Conservation (phyloP, 2,113 vertebrate species). For the Lipotes vexillifer region DNA sequence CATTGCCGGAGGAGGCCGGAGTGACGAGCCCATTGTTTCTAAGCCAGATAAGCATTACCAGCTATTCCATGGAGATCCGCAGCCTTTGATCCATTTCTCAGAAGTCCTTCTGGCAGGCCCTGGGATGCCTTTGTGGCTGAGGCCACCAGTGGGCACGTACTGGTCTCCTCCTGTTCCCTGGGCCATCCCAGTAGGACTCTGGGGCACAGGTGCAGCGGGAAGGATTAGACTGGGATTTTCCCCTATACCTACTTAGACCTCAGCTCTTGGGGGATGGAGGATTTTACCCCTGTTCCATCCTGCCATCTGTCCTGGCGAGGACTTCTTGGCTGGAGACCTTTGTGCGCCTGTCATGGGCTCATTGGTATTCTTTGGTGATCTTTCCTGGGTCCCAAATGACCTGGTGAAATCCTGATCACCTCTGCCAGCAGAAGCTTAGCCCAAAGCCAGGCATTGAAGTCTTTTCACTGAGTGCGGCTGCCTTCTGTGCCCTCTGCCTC, state of each 20-base stretch:
- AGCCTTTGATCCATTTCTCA: neutral
- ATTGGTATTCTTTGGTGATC: neutral
- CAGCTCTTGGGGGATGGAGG: neutral
- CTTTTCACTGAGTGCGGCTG: neutral
- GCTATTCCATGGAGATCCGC: neutral
- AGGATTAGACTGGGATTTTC: slow-evolving; percentile 51
- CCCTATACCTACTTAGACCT: slow-evolving; percentile 15
- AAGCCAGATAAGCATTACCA: neutral
- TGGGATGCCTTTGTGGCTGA: neutral
- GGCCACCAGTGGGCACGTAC: neutral
- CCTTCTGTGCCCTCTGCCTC: rapidly evolving
- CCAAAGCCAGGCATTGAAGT: neutral
- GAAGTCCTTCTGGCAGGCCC: neutral
- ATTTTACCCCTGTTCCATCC: neutral
- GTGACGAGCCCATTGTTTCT: neutral
- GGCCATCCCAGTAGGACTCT: neutral
- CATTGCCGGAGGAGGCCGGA: neutral
- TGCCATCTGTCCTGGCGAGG: slow-evolving; percentile 55
- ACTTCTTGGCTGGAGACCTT: slow-evolving; percentile 44
- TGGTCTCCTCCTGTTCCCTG: neutral
- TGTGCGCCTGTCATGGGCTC: neutral
- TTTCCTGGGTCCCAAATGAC: neutral
- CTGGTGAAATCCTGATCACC: neutral
- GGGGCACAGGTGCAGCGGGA: slow-evolving; percentile 51
- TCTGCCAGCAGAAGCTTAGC: neutral